These are phyloP conservation scores for Lobophora halterata DNA, from an alignment of 2,888 invertebrate genomes.

Conservation along the genomic window DNA sequence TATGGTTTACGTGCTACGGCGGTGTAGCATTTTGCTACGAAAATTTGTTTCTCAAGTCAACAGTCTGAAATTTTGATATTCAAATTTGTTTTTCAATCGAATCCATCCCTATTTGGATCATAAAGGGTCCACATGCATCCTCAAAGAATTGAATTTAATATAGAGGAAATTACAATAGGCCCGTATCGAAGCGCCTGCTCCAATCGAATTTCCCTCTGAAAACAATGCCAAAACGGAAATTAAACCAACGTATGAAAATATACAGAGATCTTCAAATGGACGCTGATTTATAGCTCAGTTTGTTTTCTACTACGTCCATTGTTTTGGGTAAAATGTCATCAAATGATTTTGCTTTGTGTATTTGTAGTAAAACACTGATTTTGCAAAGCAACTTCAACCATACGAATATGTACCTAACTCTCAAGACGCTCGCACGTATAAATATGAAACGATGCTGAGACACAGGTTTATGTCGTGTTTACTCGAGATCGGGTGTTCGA, in stretches of 20 bases:
- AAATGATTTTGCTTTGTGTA: not conserved
- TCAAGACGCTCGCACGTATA: conserved; percentile 35
- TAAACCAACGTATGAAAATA: conserved; percentile 69
- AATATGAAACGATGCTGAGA: conserved; percentile 25
- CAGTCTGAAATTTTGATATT: conserved; percentile 32
- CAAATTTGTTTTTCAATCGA: conserved; percentile 45
- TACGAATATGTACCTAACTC: conserved; percentile 10
- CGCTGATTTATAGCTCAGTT: conserved; percentile 43
- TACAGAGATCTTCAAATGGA: conserved; percentile 53
- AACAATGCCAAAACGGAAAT: conserved; percentile 75
- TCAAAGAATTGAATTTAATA: conserved; percentile 71
- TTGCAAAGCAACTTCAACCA: too few species aligned
- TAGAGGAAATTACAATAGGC: conserved; percentile 72
- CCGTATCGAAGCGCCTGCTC: conserved; percentile 63
- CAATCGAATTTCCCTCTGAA: conserved; percentile 71
- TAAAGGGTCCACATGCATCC: conserved; percentile 55
- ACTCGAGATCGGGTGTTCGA: conserved; percentile 53
- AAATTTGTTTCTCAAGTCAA: not conserved
- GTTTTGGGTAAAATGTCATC: conserved; percentile 1
- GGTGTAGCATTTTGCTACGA: conserved; percentile 18
- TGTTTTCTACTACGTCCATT: conserved; percentile 19
- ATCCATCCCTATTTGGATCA: conserved; percentile 42
- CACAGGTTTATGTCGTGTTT: conserved; percentile 43
- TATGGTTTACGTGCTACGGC: conserved; percentile 4
- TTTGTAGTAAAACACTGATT: too few species aligned